A percentile compares a stretch with the other conserved stretches of the same genome.
phyloP scores from a whole-genome alignment of 2,888 invertebrate species.

The Selenia dentaria region DNA sequence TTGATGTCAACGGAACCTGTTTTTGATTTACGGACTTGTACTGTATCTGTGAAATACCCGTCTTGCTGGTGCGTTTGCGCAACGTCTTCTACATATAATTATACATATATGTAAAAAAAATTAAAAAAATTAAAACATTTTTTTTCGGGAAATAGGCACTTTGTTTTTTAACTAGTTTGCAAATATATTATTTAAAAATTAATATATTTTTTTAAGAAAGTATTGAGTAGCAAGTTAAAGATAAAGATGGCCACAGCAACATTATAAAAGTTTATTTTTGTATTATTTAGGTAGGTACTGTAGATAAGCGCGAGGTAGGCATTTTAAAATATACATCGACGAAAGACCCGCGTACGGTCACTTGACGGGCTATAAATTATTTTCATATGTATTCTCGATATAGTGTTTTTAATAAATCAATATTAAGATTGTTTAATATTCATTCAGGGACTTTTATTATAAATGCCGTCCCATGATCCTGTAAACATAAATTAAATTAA shows the following conservation, averaged over 20 bases:
- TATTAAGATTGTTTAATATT: too few relatives aligned
- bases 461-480: too few relatives aligned
- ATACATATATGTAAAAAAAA: too few relatives aligned
- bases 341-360: constrained; percentile 2
- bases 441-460: too few relatives aligned
- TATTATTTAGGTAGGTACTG: constrained; percentile 10
- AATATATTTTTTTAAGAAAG: constrained; percentile 3
- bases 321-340: constrained; percentile 9
- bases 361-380: background rate
- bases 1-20: constrained; percentile 47
- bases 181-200: too few relatives aligned
- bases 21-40: constrained; percentile 31
- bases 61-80: constrained; percentile 25
- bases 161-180: too few relatives aligned
- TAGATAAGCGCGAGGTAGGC: constrained; percentile 1
- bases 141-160: constrained; percentile 7
- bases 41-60: constrained; percentile 34
- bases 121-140: too few relatives aligned
- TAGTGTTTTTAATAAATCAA: too few relatives aligned
- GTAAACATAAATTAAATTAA: too few relatives aligned
- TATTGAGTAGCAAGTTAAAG: constrained; percentile 7
- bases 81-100: constrained; percentile 12
- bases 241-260: constrained; percentile 5
- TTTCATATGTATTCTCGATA: too few relatives aligned
- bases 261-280: constrained; percentile 14